These are phyloP conservation scores for Teleogryllus oceanicus DNA, from an alignment of 2,888 invertebrate genomes.

Conservation along the genomic window DNA sequence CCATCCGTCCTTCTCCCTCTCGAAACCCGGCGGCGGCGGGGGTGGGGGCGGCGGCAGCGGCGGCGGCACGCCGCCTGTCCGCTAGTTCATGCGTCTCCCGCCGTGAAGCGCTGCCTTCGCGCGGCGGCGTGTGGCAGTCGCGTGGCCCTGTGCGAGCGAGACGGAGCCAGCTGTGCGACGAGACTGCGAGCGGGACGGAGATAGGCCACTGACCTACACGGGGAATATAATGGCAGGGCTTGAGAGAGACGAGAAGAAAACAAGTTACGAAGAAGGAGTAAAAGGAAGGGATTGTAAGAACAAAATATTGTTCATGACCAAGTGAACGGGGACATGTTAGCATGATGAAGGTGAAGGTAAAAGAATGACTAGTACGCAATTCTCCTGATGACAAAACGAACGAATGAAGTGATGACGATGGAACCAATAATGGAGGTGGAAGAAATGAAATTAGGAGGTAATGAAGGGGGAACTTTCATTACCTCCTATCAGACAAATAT, in stretches of 20 bases:
- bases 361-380: too few species aligned
- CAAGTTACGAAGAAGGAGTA: neutral
- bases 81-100: constrained; percentile 30
- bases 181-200: constrained; percentile 25
- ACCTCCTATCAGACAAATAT: too few species aligned
- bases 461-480: too few species aligned
- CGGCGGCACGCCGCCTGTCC: constrained; percentile 26
- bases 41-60: neutral
- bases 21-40: neutral
- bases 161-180: constrained; percentile 19
- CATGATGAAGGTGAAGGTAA: too few species aligned
- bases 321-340: too few species aligned
- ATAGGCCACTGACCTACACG: constrained; percentile 34
- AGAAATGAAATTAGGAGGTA: too few species aligned
- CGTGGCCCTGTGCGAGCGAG: constrained; percentile 35
- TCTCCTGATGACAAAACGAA: too few species aligned
- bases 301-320: neutral
- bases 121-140: constrained; percentile 37
- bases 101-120: constrained; percentile 29
- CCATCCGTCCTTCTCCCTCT: constrained; percentile 18
- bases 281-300: neutral
- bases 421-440: too few species aligned
- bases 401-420: too few species aligned
- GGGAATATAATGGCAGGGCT: neutral
- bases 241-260: neutral